Percentiles rank a stretch among this genome's conserved stretches.
These are phyloP conservation scores for Cyprinodon diabolis DNA, from an alignment of 2,797 vertebrate genomes.

Conservation along the genomic window DNA sequence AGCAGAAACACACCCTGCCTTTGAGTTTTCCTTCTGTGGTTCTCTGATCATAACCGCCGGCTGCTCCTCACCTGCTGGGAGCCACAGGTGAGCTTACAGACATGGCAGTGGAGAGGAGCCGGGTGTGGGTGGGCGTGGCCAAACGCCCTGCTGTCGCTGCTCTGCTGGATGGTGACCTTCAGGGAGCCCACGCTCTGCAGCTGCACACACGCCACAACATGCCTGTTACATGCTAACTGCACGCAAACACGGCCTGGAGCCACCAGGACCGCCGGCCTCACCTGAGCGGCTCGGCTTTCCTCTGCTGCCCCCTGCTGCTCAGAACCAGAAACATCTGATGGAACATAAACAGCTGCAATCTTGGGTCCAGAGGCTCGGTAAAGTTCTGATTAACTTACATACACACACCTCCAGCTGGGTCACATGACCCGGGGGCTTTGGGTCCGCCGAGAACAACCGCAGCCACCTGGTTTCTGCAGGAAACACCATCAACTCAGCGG, in stretches of 20 bases:
- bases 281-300: conserved; percentile 54
- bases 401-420: conserved; percentile 16
- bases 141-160: conserved; percentile 90
- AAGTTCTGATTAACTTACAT: neutral
- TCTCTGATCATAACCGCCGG: neutral
- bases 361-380: too few species aligned
- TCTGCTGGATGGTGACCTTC: conserved; percentile 95
- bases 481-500: neutral
- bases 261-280: conserved; percentile 14
- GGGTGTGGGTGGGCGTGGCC: conserved; percentile 72
- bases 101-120: conserved; percentile 87
- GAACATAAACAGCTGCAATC: neutral
- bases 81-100: conserved; percentile 85
- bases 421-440: conserved; percentile 30
- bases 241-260: neutral
- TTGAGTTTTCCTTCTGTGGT: neutral
- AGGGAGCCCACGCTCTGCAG: conserved; percentile 84
- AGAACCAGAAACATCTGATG: conserved; percentile 5
- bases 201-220: conserved; percentile 18
- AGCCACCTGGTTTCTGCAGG: conserved; percentile 32
- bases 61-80: conserved; percentile 82
- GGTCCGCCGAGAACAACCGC: conserved; percentile 14
- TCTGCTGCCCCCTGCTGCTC: conserved; percentile 54
- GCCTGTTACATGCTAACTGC: neutral
- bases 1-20: conserved; percentile 1